Conservation (phyloP, 2,888 invertebrate genomes). For the Scaptomyza parva region DNA sequence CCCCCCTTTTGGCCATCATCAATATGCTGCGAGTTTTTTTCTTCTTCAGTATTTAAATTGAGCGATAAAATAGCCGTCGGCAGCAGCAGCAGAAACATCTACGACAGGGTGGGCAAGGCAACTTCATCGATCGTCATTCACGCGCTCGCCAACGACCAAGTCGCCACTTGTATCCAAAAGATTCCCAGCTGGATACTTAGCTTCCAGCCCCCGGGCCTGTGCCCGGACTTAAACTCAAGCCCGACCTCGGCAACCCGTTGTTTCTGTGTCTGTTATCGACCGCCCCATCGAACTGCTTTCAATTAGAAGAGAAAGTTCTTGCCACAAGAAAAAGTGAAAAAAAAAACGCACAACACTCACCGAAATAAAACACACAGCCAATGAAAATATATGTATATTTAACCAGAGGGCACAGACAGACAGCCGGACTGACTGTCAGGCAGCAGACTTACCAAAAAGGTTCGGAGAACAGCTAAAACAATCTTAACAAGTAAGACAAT, state of each 20-base stretch:
- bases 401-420: slow-evolving; percentile 37
- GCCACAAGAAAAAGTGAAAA: slow-evolving; percentile 77
- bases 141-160: slow-evolving; percentile 18
- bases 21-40: slow-evolving; percentile 35
- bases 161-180: slow-evolving; percentile 51
- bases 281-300: slow-evolving; percentile 77
- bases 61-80: slow-evolving; percentile 67
- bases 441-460: slow-evolving; percentile 7
- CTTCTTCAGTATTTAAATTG: slow-evolving; percentile 60
- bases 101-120: slow-evolving; percentile 43
- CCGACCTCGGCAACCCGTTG: slow-evolving; percentile 14
- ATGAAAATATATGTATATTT: slow-evolving; percentile 31
- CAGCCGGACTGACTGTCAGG: too few species aligned
- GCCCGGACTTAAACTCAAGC: not conserved
- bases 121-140: slow-evolving; percentile 60
- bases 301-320: slow-evolving; percentile 83
- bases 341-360: slow-evolving; percentile 40
- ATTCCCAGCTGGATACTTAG: slow-evolving; percentile 57
- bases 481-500: slow-evolving; percentile 62
- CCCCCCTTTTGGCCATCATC: slow-evolving; percentile 12
- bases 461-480: slow-evolving; percentile 23
- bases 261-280: slow-evolving; percentile 54
- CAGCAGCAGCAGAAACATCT: slow-evolving; percentile 56
- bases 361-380: slow-evolving; percentile 29
- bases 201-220: slow-evolving; percentile 20